phyloP scores from a whole-genome alignment of 2,797 vertebrate genomes.

The Allobates femoralis region DNA sequence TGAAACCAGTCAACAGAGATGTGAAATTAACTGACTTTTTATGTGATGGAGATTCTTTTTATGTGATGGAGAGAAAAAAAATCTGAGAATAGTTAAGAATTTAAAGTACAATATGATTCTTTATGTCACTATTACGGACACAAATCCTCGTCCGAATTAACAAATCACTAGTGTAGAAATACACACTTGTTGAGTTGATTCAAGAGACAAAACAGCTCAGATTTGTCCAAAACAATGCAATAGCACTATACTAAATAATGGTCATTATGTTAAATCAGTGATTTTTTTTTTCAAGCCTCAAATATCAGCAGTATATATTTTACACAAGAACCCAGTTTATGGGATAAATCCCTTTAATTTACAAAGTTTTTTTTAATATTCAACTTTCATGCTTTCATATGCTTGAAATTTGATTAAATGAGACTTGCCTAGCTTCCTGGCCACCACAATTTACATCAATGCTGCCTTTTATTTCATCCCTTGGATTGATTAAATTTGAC shows the following conservation, averaged over 20 bases:
- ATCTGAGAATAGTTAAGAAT: neutral
- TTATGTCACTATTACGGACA: too few relatives aligned
- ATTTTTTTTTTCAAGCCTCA: neutral
- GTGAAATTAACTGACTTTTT: neutral
- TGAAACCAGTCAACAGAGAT: neutral
- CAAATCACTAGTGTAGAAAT: too few relatives aligned
- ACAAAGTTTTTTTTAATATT: conserved; percentile 3
- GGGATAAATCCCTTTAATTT: neutral
- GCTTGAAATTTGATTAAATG: conserved; percentile 32
- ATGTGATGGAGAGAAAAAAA: neutral
- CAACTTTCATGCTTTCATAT: conserved; percentile 9
- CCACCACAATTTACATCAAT: conserved; percentile 33
- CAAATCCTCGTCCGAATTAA: too few relatives aligned
- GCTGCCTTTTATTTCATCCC: conserved; percentile 2
- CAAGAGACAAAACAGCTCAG: too few relatives aligned
- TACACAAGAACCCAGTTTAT: neutral
- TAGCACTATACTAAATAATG: neutral
- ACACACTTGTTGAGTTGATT: too few relatives aligned
- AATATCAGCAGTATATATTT: neutral
- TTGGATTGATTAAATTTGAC: conserved; percentile 1
- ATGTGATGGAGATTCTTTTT: neutral
- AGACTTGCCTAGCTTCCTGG: conserved; percentile 37
- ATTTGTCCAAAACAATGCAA: too few relatives aligned
- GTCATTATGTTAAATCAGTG: neutral
- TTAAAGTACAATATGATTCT: too few relatives aligned